Evolutionary conservation across 2,888 invertebrate species (phyloP), one percentile per base, ranked within the genome.

Genomic region (Caenorhabditis panamensis): DNA sequence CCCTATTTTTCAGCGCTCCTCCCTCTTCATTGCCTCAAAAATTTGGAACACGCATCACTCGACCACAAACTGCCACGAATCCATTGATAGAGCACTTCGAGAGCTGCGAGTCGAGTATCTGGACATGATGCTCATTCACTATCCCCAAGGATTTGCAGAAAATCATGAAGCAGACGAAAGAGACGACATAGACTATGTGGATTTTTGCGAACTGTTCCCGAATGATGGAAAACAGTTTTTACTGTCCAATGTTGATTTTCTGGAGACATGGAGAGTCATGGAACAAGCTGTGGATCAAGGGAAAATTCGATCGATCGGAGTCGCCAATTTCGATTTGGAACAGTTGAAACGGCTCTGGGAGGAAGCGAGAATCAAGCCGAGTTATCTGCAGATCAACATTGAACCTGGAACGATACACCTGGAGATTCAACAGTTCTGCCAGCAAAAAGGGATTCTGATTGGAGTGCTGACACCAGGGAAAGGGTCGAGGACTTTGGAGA

Each of bases 321-420:
- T 90, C 13, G 91, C 91, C 47, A 90, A 90, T 80, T 89, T 89
- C 84, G 85, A 83, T 56, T 82, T 68, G 67, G 58, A 79, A 22
- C 88, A 88, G 64, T 82, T 89, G 63, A 92, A 93, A 68, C 93
- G 94, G 68, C 91, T 96, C 72, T 89, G 94, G 44, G 92, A 93
- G 24, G 93, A 92, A 56, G 93, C 93, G 5, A 92, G 91, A 62
- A 93, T 95, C 68, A 93, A 93, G 79, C 95, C 94, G 49, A 93
- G 94, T 62, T 92, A 92, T 91, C 89, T 94, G 68, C 89, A 90
- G 83, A 89, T 86, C 67, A 96, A 96, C 91, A 92, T 95, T 36
- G 95, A 95, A 88, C 93, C 94, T 28, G 94, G 95, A 86, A 94
- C 94, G 88, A 95, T 95, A 91, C 95, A 95, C 91, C 91, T 93